Evolutionary conservation across 2,797 vertebrate genomes (phyloP), one percentile per base, ranked within the genome.

Genomic region (Acanthurus tractus): DNA sequence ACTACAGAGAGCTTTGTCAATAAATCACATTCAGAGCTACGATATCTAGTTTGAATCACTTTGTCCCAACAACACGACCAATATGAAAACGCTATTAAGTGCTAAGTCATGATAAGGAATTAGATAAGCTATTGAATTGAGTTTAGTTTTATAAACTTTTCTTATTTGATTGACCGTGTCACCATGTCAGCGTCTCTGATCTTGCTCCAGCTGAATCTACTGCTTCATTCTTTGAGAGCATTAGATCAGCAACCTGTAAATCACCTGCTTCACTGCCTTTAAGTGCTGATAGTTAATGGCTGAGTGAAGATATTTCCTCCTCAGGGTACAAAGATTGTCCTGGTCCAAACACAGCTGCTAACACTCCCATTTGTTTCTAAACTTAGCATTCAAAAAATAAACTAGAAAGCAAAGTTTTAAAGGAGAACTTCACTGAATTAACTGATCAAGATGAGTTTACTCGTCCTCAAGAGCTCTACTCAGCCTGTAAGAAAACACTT

Each of bases 301-400:
- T 36, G 8, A 69, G 58, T 76, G 86, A 71, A 63, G 63, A 73
- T 65, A 63, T 83, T 77, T 88, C 78, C 63, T 82, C 72, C 55
- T 72, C 15, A 40, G 67, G 22, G 23, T 73, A 62, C 63, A 68
- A 67, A 78, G 29, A 70, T 57, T 74, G 79, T 40, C 49, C 63
- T 14, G 59, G 17, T 79, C 78, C 73, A 86, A 90, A 90, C 86
- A 88, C 89, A 92, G 88, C 89, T 92, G 89, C 58, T 74, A 23
- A 23, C 55, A 14, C 56, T 76, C 52, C 25, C 38, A 63, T 40
- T 76, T 23, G 22, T 69, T 62, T 64, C 40, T 54, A 64, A 80
- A 75, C 29, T 45, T 40, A 29, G 12, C 42, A 34, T 10, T 20
- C 45, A 63, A 29, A 48, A 53, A 50, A 14, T 18, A 13, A 8